Evolutionary conservation across 2,797 vertebrate species (phyloP), one percentile per base, ranked within the genome.

Genomic region (Muscicapa comitata): DNA sequence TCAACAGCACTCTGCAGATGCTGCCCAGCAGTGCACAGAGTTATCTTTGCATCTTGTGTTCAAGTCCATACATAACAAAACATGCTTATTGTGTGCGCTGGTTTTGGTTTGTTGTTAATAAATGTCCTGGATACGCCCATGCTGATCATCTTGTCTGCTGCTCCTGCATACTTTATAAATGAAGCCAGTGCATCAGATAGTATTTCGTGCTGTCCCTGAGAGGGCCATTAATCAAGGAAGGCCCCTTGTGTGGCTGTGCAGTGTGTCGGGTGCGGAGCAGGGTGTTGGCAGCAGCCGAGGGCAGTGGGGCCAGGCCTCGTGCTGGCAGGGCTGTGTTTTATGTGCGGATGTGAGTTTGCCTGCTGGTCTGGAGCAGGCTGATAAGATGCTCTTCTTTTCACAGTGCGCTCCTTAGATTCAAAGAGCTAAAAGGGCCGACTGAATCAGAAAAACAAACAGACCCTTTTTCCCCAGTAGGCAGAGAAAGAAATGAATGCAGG

Each of bases 331-430:
- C 96, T 98, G 97, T 97, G 98, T 98, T 99, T 98, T 98, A 98
- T 98, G 94, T 98, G 96, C 97, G 98, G 98, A 98, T 98, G 98
- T 98, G 98, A 98, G 98, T 94, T 96, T 95, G 98, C 98, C 98
- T 98, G 98, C 97, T 97, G 98, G 98, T 98, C 99, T 99, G 99
- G 97, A 98, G 98, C 97, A 93, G 81, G 96, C 98, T 98, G 99
- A 99, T 99, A 99, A 99, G 99, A 98, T 98, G 98, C 97, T 97
- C 97, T 98, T 97, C 98, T 98, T 98, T 98, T 98, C 98, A 94
- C 86, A 81, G 98, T 94, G 94, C 93, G 51, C 95, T 97, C 94
- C 97, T 98, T 96, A 94, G 97, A 98, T 98, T 97, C 97, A 97
- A 97, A 96, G 97, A 97, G 96, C 97, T 98, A 88, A 98, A 98